These are phyloP conservation scores for Xenopus tropicalis DNA, from an alignment of 2,113 vertebrate genomes.

Conservation along the genomic window DNA sequence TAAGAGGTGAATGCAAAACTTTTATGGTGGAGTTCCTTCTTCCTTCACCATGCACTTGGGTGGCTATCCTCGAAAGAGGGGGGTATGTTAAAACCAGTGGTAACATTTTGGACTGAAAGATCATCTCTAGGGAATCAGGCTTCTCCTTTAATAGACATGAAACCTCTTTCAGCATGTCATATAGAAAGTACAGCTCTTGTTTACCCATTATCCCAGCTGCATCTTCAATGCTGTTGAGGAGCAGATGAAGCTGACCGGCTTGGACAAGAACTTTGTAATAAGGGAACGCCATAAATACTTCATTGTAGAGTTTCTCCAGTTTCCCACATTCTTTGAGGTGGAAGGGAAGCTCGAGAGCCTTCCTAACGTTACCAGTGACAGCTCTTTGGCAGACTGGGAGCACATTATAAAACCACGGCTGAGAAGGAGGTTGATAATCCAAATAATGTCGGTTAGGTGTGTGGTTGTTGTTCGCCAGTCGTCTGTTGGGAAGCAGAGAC, in stretches of 20 bases:
- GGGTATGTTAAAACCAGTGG: conserved; percentile 61
- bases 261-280: conserved; percentile 65
- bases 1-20: conserved; percentile 53
- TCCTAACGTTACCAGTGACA: conserved; percentile 55
- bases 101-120: conserved; percentile 61
- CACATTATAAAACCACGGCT: conserved; percentile 57
- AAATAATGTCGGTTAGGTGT: conserved; percentile 27
- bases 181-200: conserved; percentile 58
- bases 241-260: conserved; percentile 53
- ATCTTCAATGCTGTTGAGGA: conserved; percentile 59
- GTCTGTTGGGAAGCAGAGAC: background rate
- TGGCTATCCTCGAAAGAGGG: conserved; percentile 49
- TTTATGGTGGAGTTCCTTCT: conserved; percentile 47
- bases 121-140: conserved; percentile 51
- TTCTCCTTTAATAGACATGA: conserved; percentile 54
- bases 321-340: conserved; percentile 61
- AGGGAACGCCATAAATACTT: conserved; percentile 55
- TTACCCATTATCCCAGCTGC: conserved; percentile 38
- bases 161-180: conserved; percentile 54
- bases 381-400: background rate
- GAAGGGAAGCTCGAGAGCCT: conserved; percentile 63
- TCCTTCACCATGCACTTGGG: conserved; percentile 49
- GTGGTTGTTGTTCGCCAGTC: background rate
- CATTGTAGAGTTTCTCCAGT: conserved; percentile 53
- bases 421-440: conserved; percentile 55